Evolutionary conservation across 2,888 invertebrate genomes (phyloP).

Genomic region (Cheiracanthium punctorium): DNA sequence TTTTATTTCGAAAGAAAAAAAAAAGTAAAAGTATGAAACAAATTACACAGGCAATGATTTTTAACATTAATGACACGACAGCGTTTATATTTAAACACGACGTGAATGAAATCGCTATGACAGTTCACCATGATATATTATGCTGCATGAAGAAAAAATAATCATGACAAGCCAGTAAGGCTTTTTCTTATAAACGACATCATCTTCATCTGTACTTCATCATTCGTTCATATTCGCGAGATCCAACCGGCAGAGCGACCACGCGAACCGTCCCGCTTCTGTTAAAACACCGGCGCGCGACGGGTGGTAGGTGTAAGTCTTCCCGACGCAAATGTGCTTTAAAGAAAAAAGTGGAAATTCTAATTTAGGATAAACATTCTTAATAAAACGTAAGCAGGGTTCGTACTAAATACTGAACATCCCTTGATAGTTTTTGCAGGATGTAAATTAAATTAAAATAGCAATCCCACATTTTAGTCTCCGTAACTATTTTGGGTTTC

Average conservation of each 20-base stretch:
- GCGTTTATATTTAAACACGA: conserved; percentile 32
- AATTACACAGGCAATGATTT: conserved; percentile 40
- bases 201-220: conserved; percentile 61
- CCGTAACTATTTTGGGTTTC: background rate
- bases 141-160: conserved; percentile 29
- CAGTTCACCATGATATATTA: conserved; percentile 54
- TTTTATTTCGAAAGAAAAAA: conserved; percentile 49
- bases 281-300: conserved; percentile 69
- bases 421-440: background rate
- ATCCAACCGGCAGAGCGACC: conserved; percentile 61
- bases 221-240: conserved; percentile 51
- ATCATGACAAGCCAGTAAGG: conserved; percentile 44
- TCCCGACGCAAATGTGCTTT: conserved; percentile 69
- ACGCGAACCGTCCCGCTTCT: conserved; percentile 61
- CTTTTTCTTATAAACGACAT: conserved; percentile 49
- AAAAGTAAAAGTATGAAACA: conserved; percentile 30
- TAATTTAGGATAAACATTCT: conserved; percentile 49
- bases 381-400: background rate
- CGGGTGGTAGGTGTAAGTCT: conserved; percentile 61
- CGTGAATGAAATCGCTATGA: conserved; percentile 32
- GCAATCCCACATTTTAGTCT: background rate
- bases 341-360: conserved; percentile 69
- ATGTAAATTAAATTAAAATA: background rate
- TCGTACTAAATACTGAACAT: background rate
- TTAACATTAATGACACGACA: conserved; percentile 26